phyloP scores from a whole-genome alignment of 2,797 vertebrate species.

The Rhynchonycteris naso region DNA sequence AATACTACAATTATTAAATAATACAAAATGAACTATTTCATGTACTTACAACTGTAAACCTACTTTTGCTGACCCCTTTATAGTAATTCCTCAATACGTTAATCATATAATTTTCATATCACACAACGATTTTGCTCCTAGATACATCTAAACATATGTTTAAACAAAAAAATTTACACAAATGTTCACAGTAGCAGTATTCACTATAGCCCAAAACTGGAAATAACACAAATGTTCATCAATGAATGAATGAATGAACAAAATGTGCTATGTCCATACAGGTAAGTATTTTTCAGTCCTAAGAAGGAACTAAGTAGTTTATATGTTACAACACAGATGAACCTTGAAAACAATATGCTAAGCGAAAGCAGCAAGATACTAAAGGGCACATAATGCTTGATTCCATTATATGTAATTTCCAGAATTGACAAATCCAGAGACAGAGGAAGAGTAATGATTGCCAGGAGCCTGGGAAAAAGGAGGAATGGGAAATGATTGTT shows the following conservation, averaged over 20 bases:
- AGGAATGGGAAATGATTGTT: background rate
- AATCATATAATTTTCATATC: background rate
- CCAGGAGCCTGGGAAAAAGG: fast-evolving
- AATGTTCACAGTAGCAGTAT: background rate
- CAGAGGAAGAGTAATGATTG: background rate
- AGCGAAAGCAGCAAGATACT: background rate
- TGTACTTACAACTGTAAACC: background rate
- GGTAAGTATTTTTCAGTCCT: background rate
- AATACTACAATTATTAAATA: background rate
- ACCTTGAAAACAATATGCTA: background rate
- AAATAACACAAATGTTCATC: background rate
- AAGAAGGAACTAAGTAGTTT: background rate
- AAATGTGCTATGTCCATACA: background rate
- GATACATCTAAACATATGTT: background rate
- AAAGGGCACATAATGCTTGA: background rate
- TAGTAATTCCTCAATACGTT: background rate
- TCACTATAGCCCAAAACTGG: background rate
- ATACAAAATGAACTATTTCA: background rate
- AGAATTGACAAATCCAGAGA: background rate
- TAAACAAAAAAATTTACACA: background rate
- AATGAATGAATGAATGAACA: background rate
- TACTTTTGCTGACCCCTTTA: background rate
- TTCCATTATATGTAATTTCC: background rate
- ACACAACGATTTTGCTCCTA: background rate
- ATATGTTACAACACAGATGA: background rate